These are phyloP conservation scores for Terrapene triunguis DNA, from an alignment of 2,113 vertebrate species.

Conservation along the genomic window DNA sequence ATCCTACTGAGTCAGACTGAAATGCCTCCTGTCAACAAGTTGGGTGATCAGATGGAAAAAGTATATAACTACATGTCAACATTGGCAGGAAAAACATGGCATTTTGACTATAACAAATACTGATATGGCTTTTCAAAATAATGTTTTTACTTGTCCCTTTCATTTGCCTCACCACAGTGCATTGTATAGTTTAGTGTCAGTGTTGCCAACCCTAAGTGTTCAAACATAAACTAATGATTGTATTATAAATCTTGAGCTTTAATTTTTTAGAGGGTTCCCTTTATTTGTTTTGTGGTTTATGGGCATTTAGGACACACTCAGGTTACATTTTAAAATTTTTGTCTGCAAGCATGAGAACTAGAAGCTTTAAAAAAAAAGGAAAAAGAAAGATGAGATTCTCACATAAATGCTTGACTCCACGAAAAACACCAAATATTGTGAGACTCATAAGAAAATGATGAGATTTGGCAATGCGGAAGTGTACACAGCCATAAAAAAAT, in stretches of 20 bases:
- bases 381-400: neutral
- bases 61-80: neutral
- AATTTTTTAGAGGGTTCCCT: neutral
- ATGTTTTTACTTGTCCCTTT: neutral
- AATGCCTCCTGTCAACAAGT: neutral
- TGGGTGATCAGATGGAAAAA: neutral
- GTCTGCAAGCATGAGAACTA: neutral
- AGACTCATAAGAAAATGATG: neutral
- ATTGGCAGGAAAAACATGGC: neutral
- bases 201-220: neutral
- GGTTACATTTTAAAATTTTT: neutral
- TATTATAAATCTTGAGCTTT: neutral
- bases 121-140: neutral
- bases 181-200: fast-evolving
- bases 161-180: neutral
- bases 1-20: neutral
- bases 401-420: neutral
- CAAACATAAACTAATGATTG: neutral
- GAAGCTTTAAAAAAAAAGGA: neutral
- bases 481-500: neutral
- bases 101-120: neutral
- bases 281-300: neutral
- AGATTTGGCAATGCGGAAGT: neutral
- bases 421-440: neutral
- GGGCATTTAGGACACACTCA: neutral